Base-by-base conservation (phyloP, 2,113 vertebrate species). In the Microtus oregoni region DNA sequence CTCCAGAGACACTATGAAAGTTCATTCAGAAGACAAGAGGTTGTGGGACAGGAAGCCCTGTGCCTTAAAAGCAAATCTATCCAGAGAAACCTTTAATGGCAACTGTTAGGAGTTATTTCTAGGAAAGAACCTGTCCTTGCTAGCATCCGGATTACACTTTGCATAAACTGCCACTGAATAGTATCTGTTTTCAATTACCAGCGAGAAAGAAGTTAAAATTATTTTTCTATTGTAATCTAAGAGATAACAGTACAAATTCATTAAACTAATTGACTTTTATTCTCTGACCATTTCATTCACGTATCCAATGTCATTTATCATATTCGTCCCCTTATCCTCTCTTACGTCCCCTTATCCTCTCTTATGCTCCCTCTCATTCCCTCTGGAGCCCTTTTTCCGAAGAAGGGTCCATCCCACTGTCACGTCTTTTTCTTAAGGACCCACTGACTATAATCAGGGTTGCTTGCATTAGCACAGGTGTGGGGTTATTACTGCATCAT, bases 11-110 rank as follows among this genome's bases (percentile, higher is more conserved):
- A 50, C 14, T 67, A 19, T 61, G 89, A 89, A 10, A 70, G n/a
- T 20, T 8, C 30, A 44, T 76, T 89, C 30, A 47, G 47, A 78
- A 93, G 87, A 75, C 13, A 89, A 90, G 41, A 94, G 26, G 63
- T 19, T 35, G 10, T 14, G 1, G 15, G 19, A 81, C 8, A 20
- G 0, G 0, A 38, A 81, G 81, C 32, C 88, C 22, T 83, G 22
- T 68, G 55, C 88, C 83, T 92, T 91, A 85, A 95, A 90, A 81
- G 68, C 30, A 76, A 79, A 83, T 11, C 20, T 91, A 82, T 89
- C 83, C 44, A 30, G 93, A 52, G 47, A 89, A 89, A 89, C 30
- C 11, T 63, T 83, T 14, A 30, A 9, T 90, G 78, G n/a, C n/a
- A 86, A 76, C 65, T 67, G 19, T 6, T 50, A 30, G 20, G 79